Base-by-base conservation (phyloP, 37 sponge, comb jelly and placozoan species). In the Bolinopsis microptera region DNA sequence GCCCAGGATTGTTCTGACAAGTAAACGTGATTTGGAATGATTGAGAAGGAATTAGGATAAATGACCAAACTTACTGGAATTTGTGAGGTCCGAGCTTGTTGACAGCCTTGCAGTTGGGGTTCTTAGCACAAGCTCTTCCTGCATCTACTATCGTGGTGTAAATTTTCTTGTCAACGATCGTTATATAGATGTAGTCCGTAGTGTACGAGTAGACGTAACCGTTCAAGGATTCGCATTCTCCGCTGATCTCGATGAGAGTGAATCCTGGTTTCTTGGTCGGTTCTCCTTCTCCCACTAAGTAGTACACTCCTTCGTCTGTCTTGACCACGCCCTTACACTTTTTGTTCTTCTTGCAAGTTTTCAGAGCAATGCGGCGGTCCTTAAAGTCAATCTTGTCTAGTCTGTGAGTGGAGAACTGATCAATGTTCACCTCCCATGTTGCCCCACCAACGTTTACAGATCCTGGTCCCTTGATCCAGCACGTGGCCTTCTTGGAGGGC, bases 51-150 rank as follows among this genome's bases (percentile, higher is more conserved):
- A n/a, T n/a, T n/a, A n/a, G n/a, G n/a, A n/a, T n/a, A n/a, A n/a
- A n/a, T n/a, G n/a, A n/a, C n/a, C 75, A 72, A 30, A 72, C 75
- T 72, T 72, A 72, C 75, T 72, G 75, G 75, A 72, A 72, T 72
- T 72, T 72, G 75, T n/a, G 26, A 8, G 2, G 22, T 72, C 75
- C 75, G 26, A 72, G 5, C 31, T 72, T n/a, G 75, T 72, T 72
- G n/a, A 72, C 31, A 3, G 75, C 75, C 75, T 72, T 72, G 26
- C 75, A 72, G 22, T 72, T 21, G 5, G 26, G 26, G 75, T 28
- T 28, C 75, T 72, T 72, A 72, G 75, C 75, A 72, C 75, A 72
- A 28, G 75, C 75, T 28, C 31, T 72, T n/a, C 75, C 75, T 5
- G 75, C 75, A 23, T n/a, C 75, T n/a, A 30, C 31, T n/a, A 24